Conservation (phyloP, 2,797 vertebrate genomes). For the Holocentrus rufus region DNA sequence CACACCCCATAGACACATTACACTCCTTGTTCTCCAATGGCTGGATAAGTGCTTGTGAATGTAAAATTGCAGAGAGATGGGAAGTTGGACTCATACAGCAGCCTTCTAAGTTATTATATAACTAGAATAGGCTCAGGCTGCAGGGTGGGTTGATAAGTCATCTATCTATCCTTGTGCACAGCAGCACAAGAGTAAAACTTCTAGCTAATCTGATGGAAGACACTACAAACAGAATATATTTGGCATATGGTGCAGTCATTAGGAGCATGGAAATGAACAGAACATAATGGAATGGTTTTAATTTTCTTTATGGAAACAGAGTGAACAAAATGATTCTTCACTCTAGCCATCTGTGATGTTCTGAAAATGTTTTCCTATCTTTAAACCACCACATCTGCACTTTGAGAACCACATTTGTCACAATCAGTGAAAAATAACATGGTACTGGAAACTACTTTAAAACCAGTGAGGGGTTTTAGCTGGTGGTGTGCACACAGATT, state of each 20-base stretch:
- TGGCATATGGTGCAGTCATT: constrained; percentile 30
- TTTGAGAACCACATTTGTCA: neutral
- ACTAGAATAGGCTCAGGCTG: neutral
- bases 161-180: neutral
- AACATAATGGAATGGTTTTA: neutral
- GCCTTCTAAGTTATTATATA: constrained; percentile 3
- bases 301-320: too few relatives aligned
- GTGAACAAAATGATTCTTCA: too few relatives aligned
- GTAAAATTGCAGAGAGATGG: neutral
- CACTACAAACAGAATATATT: constrained; percentile 8
- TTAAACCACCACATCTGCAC: neutral
- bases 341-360: neutral
- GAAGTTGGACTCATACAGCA: constrained; percentile 12
- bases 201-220: neutral
- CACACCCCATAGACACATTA: constrained; percentile 45
- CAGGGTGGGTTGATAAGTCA: constrained; percentile 31
- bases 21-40: constrained; percentile 12
- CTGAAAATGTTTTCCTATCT: neutral
- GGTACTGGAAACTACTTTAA: too few relatives aligned
- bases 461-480: too few relatives aligned
- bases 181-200: constrained; percentile 20
- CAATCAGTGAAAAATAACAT: too few relatives aligned
- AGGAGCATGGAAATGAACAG: constrained; percentile 11
- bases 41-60: constrained; percentile 1
- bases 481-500: too few relatives aligned